Evolutionary conservation across 2,888 invertebrate genomes (phyloP).

Genomic region (Neoitamus cyanurus): DNA sequence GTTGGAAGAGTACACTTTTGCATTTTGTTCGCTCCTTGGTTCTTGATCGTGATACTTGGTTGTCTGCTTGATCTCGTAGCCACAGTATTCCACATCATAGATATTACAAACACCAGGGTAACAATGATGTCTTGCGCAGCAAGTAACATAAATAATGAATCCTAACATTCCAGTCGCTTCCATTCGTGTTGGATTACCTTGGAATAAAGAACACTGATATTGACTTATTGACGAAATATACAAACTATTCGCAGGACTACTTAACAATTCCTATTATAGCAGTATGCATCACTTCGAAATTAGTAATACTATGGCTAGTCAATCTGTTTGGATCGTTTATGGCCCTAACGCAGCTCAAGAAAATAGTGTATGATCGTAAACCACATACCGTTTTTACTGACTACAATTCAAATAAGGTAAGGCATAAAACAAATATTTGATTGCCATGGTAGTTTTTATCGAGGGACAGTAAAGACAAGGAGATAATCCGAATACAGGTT

Average conservation of each 20-base stretch:
- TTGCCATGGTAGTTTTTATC: no score
- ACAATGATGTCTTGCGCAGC: conserved; percentile 52
- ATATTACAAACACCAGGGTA: conserved; percentile 64
- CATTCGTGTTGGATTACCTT: conserved; percentile 34
- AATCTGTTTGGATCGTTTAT: conserved; percentile 64
- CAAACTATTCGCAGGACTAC: conserved; percentile 58
- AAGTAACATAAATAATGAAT: background rate
- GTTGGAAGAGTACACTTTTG: conserved; percentile 48
- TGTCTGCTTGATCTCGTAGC: conserved; percentile 66
- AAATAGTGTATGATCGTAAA: background rate
- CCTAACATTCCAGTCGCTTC: conserved; percentile 36
- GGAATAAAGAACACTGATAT: conserved; percentile 24
- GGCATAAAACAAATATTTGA: background rate
- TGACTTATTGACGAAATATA: conserved; percentile 50
- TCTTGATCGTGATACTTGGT: conserved; percentile 61
- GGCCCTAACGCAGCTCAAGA: conserved; percentile 37
- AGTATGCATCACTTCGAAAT: conserved; percentile 67
- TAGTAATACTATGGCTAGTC: conserved; percentile 67
- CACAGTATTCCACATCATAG: conserved; percentile 65
- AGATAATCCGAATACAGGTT: no score
- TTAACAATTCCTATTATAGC: conserved; percentile 66
- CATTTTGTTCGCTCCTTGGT: conserved; percentile 65
- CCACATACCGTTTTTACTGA: conserved; percentile 48
- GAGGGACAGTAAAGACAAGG: no score
- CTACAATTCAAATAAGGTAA: background rate